Evolutionary conservation across 2,113 vertebrate genomes (phyloP).

Genomic region (Notechis scutatus): DNA sequence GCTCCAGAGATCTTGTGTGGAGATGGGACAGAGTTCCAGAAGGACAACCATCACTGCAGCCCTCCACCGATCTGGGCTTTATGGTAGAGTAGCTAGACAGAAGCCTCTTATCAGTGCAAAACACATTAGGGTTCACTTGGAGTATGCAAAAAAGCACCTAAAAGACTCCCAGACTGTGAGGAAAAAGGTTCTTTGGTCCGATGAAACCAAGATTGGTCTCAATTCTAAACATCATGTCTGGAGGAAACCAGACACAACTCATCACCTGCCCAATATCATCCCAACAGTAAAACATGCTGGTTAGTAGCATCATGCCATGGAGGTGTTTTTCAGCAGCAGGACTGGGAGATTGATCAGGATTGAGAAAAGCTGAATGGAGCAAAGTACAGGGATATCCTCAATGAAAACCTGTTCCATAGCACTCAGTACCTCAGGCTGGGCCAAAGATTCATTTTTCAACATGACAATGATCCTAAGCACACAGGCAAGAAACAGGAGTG

Average conservation of each 20-base stretch:
- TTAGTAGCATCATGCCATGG: neutral
- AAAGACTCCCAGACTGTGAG: neutral
- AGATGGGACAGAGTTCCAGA: neutral
- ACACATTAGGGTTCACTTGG: neutral
- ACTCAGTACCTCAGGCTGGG: neutral
- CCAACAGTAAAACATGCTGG: neutral
- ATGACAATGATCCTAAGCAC: neutral
- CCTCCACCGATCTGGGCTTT: neutral
- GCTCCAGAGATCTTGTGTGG: neutral
- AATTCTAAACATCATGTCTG: neutral
- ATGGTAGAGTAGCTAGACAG: neutral
- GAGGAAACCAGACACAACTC: neutral
- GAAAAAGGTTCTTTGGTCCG: neutral
- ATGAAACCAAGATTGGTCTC: neutral
- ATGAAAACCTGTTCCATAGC: neutral
- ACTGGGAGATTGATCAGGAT: neutral
- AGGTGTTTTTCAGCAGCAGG: neutral
- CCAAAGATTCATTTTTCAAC: neutral
- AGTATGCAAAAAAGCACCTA: neutral
- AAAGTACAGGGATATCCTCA: neutral
- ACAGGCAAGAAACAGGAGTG: neutral
- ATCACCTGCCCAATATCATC: neutral
- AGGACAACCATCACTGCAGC: neutral
- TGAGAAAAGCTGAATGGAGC: neutral
- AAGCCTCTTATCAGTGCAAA: neutral